A percentile compares a stretch with the other conserved stretches of the same genome.
phyloP scores from a whole-genome alignment of 2,113 vertebrate species.

The Panthera leo region DNA sequence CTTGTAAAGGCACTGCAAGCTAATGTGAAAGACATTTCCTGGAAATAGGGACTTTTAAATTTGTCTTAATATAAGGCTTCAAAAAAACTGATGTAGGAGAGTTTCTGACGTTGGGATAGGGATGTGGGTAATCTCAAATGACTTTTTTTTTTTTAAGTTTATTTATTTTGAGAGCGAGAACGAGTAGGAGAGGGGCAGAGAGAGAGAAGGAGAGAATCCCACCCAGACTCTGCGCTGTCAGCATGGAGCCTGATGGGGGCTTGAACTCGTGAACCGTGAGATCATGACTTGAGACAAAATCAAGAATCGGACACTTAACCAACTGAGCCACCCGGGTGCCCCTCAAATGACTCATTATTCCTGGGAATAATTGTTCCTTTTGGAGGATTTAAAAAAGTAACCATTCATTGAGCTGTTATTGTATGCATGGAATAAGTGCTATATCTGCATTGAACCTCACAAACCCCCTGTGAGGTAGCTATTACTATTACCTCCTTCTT shows the following conservation, averaged over 20 bases:
- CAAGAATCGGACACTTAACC: no score
- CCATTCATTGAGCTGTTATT: neutral
- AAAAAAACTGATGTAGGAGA: conserved; percentile 2
- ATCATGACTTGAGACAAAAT: no score
- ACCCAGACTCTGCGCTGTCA: no score
- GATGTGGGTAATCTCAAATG: neutral
- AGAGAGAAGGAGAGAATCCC: no score
- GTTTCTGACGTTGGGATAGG: neutral
- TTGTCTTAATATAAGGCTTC: neutral
- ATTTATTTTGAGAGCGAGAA: no score
- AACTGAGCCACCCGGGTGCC: no score
- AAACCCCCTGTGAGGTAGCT: neutral
- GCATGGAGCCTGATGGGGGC: no score
- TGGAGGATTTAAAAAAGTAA: neutral
- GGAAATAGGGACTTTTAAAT: neutral
- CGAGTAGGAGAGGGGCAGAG: no score
- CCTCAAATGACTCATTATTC: neutral
- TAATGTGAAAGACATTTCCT: neutral
- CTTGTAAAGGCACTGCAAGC: neutral
- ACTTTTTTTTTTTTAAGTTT: no score
- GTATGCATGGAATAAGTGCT: neutral
- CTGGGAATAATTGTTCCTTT: neutral
- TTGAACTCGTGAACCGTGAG: no score
- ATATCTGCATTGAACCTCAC: neutral
- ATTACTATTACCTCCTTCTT: neutral